phyloP scores from a whole-genome alignment of 2,113 vertebrate species.

The Syngnathoides biaculeatus region DNA sequence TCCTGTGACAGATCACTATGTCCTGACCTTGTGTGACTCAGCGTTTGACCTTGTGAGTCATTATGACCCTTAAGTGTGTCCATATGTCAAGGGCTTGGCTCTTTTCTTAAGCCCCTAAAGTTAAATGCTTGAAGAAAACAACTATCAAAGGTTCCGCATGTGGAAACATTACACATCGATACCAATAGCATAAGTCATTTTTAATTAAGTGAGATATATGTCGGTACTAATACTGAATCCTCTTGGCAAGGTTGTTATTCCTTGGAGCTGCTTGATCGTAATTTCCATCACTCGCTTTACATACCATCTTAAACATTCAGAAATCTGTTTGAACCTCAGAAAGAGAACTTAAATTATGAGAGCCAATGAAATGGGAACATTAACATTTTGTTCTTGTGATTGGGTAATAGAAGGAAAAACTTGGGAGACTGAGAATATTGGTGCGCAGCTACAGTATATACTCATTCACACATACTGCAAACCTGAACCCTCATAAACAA shows the following conservation, averaged over 20 bases:
- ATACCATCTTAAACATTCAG: not conserved
- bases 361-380: constrained; percentile 44
- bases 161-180: constrained; percentile 32
- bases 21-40: constrained; percentile 45
- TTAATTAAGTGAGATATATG: constrained; percentile 19
- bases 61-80: constrained; percentile 51
- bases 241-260: not conserved
- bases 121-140: constrained; percentile 40
- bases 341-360: constrained; percentile 33
- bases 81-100: constrained; percentile 30
- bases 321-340: constrained; percentile 19
- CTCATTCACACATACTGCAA: not conserved
- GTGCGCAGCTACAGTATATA: constrained; percentile 9
- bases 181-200: constrained; percentile 24
- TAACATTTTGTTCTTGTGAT: constrained; percentile 42
- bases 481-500: not conserved
- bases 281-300: constrained; percentile 20
- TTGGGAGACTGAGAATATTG: constrained; percentile 33
- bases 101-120: constrained; percentile 26
- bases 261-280: constrained; percentile 12
- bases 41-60: constrained; percentile 60
- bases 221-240: not conserved
- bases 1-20: constrained; percentile 28
- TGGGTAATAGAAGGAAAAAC: constrained; percentile 40
- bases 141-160: constrained; percentile 26